Percentiles rank a stretch among this genome's conserved stretches.
phyloP scores from a whole-genome alignment of 2,797 vertebrate genomes.

The Muscicapa striata region DNA sequence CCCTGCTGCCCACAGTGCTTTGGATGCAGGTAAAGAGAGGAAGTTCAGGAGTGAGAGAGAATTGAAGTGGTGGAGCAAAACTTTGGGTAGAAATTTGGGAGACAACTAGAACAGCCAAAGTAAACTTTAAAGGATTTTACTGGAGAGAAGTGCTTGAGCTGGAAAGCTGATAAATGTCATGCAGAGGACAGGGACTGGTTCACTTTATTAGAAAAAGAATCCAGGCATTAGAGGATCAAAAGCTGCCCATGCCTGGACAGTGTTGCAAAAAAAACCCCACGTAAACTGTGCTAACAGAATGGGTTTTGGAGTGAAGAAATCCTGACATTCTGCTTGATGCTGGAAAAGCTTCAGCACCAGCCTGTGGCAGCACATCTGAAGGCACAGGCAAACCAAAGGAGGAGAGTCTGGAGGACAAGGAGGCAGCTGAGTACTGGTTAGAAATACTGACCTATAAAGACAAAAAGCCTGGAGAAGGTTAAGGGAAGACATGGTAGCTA shows the following conservation, averaged over 20 bases:
- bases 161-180: neutral
- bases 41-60: neutral
- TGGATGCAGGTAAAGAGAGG: neutral
- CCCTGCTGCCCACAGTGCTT: neutral
- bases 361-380: neutral
- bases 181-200: neutral
- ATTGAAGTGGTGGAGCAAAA: neutral
- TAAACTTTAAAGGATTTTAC: neutral
- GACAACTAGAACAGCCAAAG: neutral
- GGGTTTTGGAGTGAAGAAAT: neutral
- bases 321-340: neutral
- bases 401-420: neutral
- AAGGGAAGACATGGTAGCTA: neutral
- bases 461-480: neutral
- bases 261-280: neutral
- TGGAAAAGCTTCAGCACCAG: neutral
- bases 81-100: neutral
- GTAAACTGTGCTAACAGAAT: rapidly evolving
- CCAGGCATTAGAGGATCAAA: neutral
- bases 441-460: neutral
- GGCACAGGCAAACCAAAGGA: neutral
- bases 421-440: neutral
- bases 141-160: neutral
- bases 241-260: neutral
- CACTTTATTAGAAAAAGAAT: neutral